These are phyloP conservation scores for Tetragonula carbonaria DNA, from an alignment of 2,888 invertebrate genomes.

Conservation along the genomic window DNA sequence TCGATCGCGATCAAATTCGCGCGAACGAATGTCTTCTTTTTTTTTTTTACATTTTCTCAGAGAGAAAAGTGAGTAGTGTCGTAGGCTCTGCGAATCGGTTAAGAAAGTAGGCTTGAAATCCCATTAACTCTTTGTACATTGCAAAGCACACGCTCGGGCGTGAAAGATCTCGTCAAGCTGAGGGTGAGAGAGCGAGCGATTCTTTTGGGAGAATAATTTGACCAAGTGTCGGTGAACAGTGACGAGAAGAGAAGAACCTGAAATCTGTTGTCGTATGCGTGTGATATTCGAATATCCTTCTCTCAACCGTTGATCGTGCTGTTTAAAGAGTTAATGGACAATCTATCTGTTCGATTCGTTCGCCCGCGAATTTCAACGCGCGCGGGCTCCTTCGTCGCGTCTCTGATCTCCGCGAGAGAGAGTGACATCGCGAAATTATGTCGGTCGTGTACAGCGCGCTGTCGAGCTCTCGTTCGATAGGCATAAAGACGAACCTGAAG, in stretches of 20 bases:
- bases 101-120: not conserved
- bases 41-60: not conserved
- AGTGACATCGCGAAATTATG: conserved; percentile 18
- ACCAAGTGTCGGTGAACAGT: no score
- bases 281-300: no score
- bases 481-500: conserved; percentile 20
- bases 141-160: no score
- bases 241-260: no score
- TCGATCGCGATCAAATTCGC: conserved; percentile 10
- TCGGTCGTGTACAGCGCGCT: conserved; percentile 19
- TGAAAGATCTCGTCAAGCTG: no score
- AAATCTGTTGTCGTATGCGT: no score
- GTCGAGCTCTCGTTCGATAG: conserved; percentile 38
- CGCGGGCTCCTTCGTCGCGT: conserved; percentile 32
- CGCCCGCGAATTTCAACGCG: conserved; percentile 11
- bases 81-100: not conserved
- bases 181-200: no score
- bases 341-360: not conserved
- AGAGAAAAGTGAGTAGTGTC: not conserved
- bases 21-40: not conserved
- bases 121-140: not conserved
- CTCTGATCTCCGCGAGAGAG: conserved; percentile 19
- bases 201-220: no score
- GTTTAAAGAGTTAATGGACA: no score
- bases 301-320: no score